Conservation (phyloP, 2,888 invertebrate genomes). For the Rhopalosiphum nymphaeae region DNA sequence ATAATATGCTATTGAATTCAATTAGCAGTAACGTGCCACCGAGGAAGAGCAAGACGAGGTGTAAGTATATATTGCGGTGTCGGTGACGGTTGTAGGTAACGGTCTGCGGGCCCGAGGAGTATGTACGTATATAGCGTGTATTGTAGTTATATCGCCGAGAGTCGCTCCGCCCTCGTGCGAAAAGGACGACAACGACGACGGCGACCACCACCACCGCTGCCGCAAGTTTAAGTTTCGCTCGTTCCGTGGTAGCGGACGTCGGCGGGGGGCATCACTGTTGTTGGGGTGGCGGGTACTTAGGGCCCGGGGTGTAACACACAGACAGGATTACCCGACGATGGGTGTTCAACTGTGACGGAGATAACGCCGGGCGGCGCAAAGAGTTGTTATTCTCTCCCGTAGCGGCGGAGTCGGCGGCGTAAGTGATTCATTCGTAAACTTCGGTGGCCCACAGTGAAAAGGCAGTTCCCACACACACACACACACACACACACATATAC, state of each 20-base stretch:
- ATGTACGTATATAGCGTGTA: neutral
- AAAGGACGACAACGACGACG: neutral
- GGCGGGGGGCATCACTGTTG: neutral
- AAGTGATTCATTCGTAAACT: constrained; percentile 58
- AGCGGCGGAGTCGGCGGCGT: neutral
- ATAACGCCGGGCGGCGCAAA: constrained; percentile 39
- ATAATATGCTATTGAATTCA: constrained; percentile 21
- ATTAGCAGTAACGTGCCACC: neutral
- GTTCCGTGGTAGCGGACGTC: neutral
- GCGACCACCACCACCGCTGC: neutral
- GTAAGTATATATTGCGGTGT: neutral
- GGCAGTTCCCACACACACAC: neutral
- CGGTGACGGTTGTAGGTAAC: neutral
- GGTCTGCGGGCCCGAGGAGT: neutral
- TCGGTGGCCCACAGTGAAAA: neutral
- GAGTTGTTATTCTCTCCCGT: neutral
- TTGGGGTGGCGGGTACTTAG: neutral
- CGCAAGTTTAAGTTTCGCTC: constrained; percentile 4
- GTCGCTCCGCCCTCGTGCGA: neutral
- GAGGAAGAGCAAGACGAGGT: neutral
- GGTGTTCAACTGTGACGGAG: constrained; percentile 60
- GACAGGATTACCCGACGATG: constrained; percentile 41
- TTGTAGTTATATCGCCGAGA: neutral
- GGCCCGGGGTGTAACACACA: neutral
- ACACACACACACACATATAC: neutral